Evolutionary conservation across 2,113 vertebrate species (phyloP).

Genomic region (Peromyscus leucopus): DNA sequence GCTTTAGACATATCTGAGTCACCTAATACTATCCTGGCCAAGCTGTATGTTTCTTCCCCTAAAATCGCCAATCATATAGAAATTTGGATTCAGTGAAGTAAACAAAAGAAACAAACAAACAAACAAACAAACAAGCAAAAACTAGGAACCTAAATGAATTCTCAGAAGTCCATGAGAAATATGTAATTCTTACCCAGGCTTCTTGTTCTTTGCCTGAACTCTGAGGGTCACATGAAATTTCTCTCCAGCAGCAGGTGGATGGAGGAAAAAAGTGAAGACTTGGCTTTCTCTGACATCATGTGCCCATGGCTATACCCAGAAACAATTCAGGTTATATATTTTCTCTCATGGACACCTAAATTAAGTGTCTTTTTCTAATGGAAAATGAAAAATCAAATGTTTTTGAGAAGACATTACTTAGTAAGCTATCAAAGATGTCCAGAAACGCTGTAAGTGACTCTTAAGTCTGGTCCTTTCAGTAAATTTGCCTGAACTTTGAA

Average conservation of each 20-base stretch:
- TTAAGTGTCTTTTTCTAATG: slow-evolving; percentile 44
- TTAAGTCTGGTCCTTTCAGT: slow-evolving; percentile 59
- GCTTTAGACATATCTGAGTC: neutral
- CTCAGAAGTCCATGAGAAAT: neutral
- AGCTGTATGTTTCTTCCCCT: neutral
- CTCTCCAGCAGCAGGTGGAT: neutral
- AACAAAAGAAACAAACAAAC: neutral
- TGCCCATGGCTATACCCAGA: neutral
- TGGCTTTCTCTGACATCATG: neutral
- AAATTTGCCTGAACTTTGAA: slow-evolving; percentile 64
- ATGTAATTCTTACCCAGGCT: neutral
- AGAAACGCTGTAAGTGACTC: slow-evolving; percentile 39
- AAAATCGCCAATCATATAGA: slow-evolving; percentile 50
- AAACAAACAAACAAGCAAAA: neutral
- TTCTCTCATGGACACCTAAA: slow-evolving; percentile 21
- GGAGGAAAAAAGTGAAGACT: neutral
- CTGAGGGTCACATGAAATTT: neutral
- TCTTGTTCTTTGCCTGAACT: slow-evolving; percentile 3
- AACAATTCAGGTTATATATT: neutral
- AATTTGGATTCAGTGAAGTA: slow-evolving; percentile 44
- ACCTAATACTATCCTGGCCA: neutral
- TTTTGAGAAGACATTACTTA: slow-evolving; percentile 25
- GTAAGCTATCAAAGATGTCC: slow-evolving; percentile 63
- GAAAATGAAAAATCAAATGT: slow-evolving; percentile 62
- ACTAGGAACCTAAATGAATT: slow-evolving; percentile 13